Evolutionary conservation across 2,888 invertebrate genomes (phyloP), one percentile per base, ranked within the genome.

Genomic region (Endotricha flammealis): DNA sequence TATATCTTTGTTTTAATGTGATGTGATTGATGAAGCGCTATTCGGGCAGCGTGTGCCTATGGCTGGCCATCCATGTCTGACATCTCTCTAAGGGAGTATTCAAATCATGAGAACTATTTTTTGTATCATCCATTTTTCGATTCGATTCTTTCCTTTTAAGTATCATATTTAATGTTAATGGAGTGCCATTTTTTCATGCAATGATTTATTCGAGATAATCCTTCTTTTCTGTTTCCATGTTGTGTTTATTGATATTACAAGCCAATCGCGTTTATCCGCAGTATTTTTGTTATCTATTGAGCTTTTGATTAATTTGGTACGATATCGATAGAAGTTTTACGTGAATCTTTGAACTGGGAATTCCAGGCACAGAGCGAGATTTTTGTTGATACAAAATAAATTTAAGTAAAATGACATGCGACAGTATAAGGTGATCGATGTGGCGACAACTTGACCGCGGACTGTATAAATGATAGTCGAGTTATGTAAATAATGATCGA

Each of bases 21-120:
- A 42, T 47, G 46, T 47, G 44, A 44, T 41, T 38, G 42, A 42
- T 47, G 46, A 34, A 29, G 38, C 38, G 34, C 40, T n/a, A n/a
- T 43, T 40, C 39, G 36, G 31, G 36, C 39, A 29, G 36, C 29
- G 35, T 36, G 31, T 35, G 37, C 37, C 38, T 43, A 39, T 16
- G 17, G 39, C 29, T 38, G 44, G 28, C 31, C 38, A 41, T 32
- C 38, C 36, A 40, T 31, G 39, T 40, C 39, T 39, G n/a, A n/a
- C n/a, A n/a, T n/a, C n/a, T n/a, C n/a, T n/a, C n/a, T n/a, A n/a
- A n/a, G n/a, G n/a, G n/a, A n/a, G n/a, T n/a, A n/a, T n/a, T n/a
- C n/a, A n/a, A n/a, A n/a, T n/a, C n/a, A n/a, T n/a, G n/a, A n/a
- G n/a, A n/a, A n/a, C n/a, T n/a, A n/a, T n/a, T n/a, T n/a, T n/a